A percentile compares a stretch with the other conserved stretches of the same genome.
Evolutionary conservation across 2,888 invertebrate genomes (phyloP).

Genomic region (Magallana nippona): DNA sequence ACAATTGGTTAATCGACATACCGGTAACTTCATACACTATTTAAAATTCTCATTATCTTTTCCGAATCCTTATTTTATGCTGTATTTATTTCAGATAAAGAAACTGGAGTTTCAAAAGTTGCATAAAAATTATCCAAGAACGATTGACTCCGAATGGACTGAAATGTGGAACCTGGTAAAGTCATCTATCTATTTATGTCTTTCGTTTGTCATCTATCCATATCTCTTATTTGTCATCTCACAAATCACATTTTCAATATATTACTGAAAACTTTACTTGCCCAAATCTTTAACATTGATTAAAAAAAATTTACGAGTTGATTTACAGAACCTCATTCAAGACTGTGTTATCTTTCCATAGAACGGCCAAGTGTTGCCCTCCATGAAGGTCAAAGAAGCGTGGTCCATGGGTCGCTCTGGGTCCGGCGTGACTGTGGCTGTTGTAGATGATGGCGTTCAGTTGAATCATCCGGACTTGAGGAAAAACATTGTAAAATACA

Average conservation of each 20-base stretch:
- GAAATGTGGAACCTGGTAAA: constrained; percentile 9
- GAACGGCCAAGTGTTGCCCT: neutral
- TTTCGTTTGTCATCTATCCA: too few relatives aligned
- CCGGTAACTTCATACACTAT: too few relatives aligned
- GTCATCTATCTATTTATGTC: too few relatives aligned
- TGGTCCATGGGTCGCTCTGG: neutral
- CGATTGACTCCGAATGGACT: neutral
- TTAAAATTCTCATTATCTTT: too few relatives aligned
- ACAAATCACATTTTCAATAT: too few relatives aligned
- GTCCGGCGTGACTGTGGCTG: neutral
- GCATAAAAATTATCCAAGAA: neutral
- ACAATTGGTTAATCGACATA: too few relatives aligned
- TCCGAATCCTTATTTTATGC: neutral
- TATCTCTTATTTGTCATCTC: too few relatives aligned
- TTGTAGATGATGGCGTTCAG: neutral
- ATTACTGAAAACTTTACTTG: too few relatives aligned
- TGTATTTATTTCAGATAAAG: neutral
- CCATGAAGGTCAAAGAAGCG: neutral
- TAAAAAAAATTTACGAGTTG: too few relatives aligned
- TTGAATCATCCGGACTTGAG: neutral
- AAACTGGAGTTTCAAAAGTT: neutral
- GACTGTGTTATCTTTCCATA: neutral
- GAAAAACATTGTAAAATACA: neutral
- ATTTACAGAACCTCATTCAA: too few relatives aligned
- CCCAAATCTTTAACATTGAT: too few relatives aligned